phyloP scores from a whole-genome alignment of 2,797 vertebrate genomes.

The Gobionotothen gibberifrons region DNA sequence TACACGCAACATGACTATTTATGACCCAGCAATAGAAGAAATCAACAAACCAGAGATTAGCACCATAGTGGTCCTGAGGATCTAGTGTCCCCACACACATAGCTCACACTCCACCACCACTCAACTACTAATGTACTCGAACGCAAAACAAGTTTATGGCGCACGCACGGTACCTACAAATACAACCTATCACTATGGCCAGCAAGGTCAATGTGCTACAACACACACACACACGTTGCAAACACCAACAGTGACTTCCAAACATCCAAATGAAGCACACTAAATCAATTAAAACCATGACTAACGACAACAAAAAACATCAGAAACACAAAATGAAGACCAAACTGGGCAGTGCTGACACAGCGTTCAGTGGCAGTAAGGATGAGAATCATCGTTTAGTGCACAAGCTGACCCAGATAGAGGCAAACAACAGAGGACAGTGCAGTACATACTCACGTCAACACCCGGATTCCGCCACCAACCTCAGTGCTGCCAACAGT shows the following conservation, averaged over 20 bases:
- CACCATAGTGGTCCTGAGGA: constrained; percentile 21
- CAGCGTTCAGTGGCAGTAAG: constrained; percentile 16
- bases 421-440: constrained; percentile 26
- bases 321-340: constrained; percentile 18
- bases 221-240: too few species aligned
- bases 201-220: constrained; percentile 1
- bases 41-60: constrained; percentile 16
- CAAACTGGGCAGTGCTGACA: constrained; percentile 27
- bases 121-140: background rate
- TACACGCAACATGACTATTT: constrained; percentile 28
- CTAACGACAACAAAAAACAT: constrained; percentile 20
- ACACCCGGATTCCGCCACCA: constrained; percentile 31
- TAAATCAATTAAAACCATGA: constrained; percentile 17
- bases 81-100: constrained; percentile 33
- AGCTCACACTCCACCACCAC: constrained; percentile 10
- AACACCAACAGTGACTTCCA: too few species aligned
- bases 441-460: constrained; percentile 26
- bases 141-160: too few species aligned
- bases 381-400: constrained; percentile 24
- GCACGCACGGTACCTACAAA: constrained; percentile 33
- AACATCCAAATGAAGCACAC: constrained; percentile 10
- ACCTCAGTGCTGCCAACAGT: constrained; percentile 35
- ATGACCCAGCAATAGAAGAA: constrained; percentile 11
- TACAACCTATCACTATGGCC: constrained; percentile 10
- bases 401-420: constrained; percentile 54